Percentiles rank a stretch among this genome's conserved stretches.
phyloP scores from a whole-genome alignment of 2,888 invertebrate genomes.

The Amphimallon solstitiale region DNA sequence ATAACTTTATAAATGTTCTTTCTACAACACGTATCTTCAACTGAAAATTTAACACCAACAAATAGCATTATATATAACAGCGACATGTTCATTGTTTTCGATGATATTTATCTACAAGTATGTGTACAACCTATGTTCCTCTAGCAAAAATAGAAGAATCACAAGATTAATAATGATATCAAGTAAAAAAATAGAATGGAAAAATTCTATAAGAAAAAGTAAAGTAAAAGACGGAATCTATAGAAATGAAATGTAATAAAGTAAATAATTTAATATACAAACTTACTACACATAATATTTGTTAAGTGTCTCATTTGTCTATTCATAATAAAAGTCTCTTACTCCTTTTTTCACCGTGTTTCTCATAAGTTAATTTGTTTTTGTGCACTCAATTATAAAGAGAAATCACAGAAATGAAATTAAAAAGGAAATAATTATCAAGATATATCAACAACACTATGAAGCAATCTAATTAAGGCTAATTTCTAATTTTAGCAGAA shows the following conservation, averaged over 20 bases:
- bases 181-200: slow-evolving; percentile 1
- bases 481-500: too few species aligned
- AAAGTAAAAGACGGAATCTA: not conserved
- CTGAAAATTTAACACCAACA: slow-evolving; percentile 24
- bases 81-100: not conserved
- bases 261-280: not conserved
- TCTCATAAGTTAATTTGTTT: not conserved
- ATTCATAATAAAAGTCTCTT: not conserved
- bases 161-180: not conserved
- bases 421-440: too few species aligned
- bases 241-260: not conserved
- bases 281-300: not conserved
- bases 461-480: too few species aligned
- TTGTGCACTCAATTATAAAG: not conserved
- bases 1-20: not conserved
- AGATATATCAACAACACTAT: too few species aligned
- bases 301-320: too few species aligned
- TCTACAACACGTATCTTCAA: not conserved
- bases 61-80: slow-evolving; percentile 6
- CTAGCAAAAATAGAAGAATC: too few species aligned
- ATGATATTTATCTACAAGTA: slow-evolving; percentile 7
- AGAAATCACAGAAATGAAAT: too few species aligned
- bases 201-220: not conserved
- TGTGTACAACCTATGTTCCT: not conserved
- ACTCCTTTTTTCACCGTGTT: not conserved